Evolutionary conservation across 2,797 vertebrate species (phyloP), one percentile per base, ranked within the genome.

Genomic region (Cyprinella venusta): DNA sequence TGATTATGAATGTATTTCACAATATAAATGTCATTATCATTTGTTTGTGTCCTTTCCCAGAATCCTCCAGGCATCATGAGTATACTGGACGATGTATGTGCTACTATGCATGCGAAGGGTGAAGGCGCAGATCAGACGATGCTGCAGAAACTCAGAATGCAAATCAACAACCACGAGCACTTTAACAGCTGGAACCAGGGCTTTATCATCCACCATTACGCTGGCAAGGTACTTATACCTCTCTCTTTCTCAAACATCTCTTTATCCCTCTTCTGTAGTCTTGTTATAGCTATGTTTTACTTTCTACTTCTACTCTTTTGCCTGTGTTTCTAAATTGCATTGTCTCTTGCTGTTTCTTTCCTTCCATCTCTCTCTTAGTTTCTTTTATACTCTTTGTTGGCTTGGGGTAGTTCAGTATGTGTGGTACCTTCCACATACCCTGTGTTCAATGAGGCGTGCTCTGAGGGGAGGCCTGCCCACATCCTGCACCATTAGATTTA

Each of bases 171-270:
- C 26, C 98, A 99, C 0, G 98, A 99, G 65, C 98, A 99, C 91
- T 99, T 99, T 94, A 99, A 99, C 94, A 99, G 98, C 95, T 99
- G 98, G 98, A 99, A 98, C 91, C 97, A 99, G 87, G 98, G 98
- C 77, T 99, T 99, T 92, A 99, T 99, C 86, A 96, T 99, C 74
- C 98, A 99, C 90, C 98, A 99, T 91, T 99, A 99, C 0, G 98
- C 98, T 18, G 98, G 98, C 75, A 99, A 99, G 97, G 98, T 99
- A 52, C 52, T 69, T 56, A 16, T 61, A 45, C 9, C 68, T 18
- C 30, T 26, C 7, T 33, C n/a, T n/a, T 2, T 7, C 24, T 36
- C 13, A 69, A 33, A n/a, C 79, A 40, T 69, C 30, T 70, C 26
- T 69, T 48, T 80, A 68, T 56, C 80, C 10, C 50, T n/a, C 67